Base-by-base conservation (phyloP, 1,140 invertebrate species). In the Aphaenogaster floridana region DNA sequence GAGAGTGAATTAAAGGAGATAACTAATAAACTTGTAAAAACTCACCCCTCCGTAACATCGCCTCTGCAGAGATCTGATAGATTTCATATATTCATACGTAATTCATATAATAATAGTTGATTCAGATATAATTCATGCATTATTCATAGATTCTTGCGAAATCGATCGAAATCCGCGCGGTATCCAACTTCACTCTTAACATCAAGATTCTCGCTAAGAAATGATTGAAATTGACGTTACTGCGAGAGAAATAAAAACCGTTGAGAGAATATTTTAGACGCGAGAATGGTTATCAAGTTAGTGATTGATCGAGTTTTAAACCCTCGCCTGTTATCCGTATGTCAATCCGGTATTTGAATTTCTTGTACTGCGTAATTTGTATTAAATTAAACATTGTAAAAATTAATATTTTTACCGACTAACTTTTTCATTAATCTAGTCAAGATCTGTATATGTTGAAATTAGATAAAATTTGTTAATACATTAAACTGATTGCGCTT, bases 1-100 rank as follows among this genome's bases (percentile, higher is more conserved):
- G 17, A 54, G 69, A 36, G 28, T 34, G 21, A n/a, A 72, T 72
- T 52, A 72, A 72, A 72, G 8, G 48, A 52, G 48, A 72, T 72
- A 72, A 52, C 21, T 52, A 72, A n/a, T 36, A 8, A 52, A 72
- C 52, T 50, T 52, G 69, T 28, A 36, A 52, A 72, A 36, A 72
- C 17, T 52, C 48, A 68, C 0, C 28, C 28, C 28, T 28, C 28
- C 15, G 3, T 34, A 52, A 72, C 28, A 57, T 52, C 34, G 15
- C 2, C 9, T 36, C 13, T 54, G 50, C 28, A 21, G 9, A 74
- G 8, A 42, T 74, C 3, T 21, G 9, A 57, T 7, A n/a, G 8
- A 72, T 72, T 72, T 72, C 4, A 17, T 52, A 54, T 42, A 21
- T 57, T 74, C 34, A n/a, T 54, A 74, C 4, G n/a, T 74, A 57